phyloP scores from a whole-genome alignment of 2,888 invertebrate genomes.

The Drosophila ustulata region DNA sequence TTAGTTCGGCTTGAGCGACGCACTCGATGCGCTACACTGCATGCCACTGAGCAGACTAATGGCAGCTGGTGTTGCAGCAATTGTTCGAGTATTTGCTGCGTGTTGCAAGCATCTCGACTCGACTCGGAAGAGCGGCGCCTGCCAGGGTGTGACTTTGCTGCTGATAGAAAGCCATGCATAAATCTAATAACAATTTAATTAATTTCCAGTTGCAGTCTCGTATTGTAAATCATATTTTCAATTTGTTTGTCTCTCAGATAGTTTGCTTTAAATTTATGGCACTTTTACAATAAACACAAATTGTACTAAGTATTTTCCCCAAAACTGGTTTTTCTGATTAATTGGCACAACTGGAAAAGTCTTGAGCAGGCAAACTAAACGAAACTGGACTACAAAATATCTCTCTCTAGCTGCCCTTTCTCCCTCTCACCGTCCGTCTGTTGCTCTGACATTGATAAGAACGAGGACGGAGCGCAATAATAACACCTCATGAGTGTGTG shows the following conservation, averaged over 20 bases:
- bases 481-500: constrained; percentile 61
- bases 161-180: constrained; percentile 1
- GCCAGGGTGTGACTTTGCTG: constrained; percentile 2
- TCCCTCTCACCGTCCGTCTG: constrained; percentile 13
- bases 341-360: constrained; percentile 27
- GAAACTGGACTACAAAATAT: neutral
- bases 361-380: constrained; percentile 23
- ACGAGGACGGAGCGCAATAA: constrained; percentile 40
- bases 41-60: constrained; percentile 47
- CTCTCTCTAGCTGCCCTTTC: constrained; percentile 4
- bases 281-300: constrained; percentile 7
- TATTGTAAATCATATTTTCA: constrained; percentile 14
- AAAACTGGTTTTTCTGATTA: constrained; percentile 8
- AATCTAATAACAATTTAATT: constrained; percentile 12
- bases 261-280: neutral
- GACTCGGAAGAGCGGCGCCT: constrained; percentile 9
- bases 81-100: constrained; percentile 1
- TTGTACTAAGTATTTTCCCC: neutral
- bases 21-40: constrained; percentile 57
- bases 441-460: constrained; percentile 56
- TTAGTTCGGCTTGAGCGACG: constrained; percentile 55
- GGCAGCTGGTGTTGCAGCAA: neutral
- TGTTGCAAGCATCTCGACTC: constrained; percentile 4
- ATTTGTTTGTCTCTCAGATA: constrained; percentile 1
- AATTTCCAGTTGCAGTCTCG: neutral